phyloP scores from a whole-genome alignment of 2,797 vertebrate genomes.

The Epinephelus malabaricus region DNA sequence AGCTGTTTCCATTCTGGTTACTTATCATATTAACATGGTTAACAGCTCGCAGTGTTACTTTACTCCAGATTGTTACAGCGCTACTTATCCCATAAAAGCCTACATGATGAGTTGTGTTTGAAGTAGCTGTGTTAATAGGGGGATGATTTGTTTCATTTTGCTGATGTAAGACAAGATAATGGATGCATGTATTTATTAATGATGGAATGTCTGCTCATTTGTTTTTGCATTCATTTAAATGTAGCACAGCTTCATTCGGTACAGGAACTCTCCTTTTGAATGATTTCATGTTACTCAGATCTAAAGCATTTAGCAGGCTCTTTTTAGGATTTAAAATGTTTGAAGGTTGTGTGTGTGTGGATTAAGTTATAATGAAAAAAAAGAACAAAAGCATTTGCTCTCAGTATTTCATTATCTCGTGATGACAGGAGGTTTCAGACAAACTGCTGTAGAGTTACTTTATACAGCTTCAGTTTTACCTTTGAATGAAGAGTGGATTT shows the following conservation, averaged over 20 bases:
- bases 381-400: conserved; percentile 34
- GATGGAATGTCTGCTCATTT: conserved; percentile 76
- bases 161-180: conserved; percentile 66
- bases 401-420: conserved; percentile 48
- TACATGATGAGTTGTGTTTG: conserved; percentile 49
- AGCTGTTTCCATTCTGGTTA: conserved; percentile 60
- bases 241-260: conserved; percentile 62
- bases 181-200: conserved; percentile 87
- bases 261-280: conserved; percentile 52
- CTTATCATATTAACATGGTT: conserved; percentile 51
- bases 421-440: conserved; percentile 35
- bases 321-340: conserved; percentile 63
- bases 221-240: conserved; percentile 54
- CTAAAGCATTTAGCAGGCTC: conserved; percentile 37
- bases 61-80: conserved; percentile 41
- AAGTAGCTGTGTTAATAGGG: conserved; percentile 46
- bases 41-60: conserved; percentile 67
- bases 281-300: conserved; percentile 50
- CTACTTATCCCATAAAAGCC: conserved; percentile 43
- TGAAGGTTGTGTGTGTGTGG: conserved; percentile 46
- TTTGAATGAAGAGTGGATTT: conserved; percentile 67
- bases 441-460: conserved; percentile 55
- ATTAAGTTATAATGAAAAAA: conserved; percentile 61
- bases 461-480: conserved; percentile 30
- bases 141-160: conserved; percentile 60